A percentile compares a stretch with the other conserved stretches of the same genome.
These are phyloP conservation scores for Myotis planiceps DNA, from an alignment of 2,797 vertebrate genomes.

Conservation along the genomic window DNA sequence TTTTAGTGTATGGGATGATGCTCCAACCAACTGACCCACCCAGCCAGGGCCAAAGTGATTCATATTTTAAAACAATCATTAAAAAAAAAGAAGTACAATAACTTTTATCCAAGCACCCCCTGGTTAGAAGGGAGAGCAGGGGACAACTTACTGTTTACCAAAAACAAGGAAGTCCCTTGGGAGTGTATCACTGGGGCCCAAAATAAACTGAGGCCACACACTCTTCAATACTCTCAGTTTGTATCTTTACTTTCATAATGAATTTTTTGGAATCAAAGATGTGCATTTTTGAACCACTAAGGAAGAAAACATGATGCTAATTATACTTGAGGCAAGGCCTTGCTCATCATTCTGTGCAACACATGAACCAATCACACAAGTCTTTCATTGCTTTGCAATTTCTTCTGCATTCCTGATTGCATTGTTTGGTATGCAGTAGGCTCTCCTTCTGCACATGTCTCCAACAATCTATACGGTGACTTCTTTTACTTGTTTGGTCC, in stretches of 20 bases:
- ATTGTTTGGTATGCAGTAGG: background rate
- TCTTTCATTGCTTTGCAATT: background rate
- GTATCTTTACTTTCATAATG: background rate
- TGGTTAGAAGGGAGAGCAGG: background rate
- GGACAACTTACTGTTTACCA: background rate
- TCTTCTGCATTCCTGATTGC: background rate
- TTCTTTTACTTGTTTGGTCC: background rate
- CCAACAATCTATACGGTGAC: background rate
- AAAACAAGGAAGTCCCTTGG: background rate
- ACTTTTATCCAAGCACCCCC: background rate
- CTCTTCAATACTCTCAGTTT: background rate
- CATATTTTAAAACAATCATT: conserved; percentile 14
- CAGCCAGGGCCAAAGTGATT: background rate
- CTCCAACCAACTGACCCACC: too few species aligned
- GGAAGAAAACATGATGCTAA: background rate
- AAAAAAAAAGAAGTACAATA: background rate
- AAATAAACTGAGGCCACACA: background rate
- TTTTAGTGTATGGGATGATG: too few species aligned
- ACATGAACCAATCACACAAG: background rate
- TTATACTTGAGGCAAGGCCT: background rate
- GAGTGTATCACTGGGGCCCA: background rate
- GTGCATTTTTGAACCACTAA: background rate
- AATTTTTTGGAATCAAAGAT: background rate
- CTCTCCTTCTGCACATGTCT: background rate
- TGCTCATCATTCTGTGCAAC: background rate